Base-by-base conservation (phyloP, 1,140 invertebrate genomes). In the Drosophila insularis region DNA sequence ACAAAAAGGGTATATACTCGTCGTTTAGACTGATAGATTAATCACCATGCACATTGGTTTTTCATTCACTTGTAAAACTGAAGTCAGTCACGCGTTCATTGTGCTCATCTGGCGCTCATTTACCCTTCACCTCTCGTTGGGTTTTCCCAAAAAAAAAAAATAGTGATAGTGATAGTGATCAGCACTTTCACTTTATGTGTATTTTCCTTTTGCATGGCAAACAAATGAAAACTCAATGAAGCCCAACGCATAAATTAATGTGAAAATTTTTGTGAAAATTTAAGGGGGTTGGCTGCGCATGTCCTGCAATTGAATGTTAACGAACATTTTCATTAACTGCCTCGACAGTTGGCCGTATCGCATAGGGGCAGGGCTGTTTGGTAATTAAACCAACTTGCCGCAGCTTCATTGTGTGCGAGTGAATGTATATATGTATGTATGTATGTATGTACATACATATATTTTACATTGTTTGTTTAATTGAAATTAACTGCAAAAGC, bases 161-260 rank as follows among this genome's bases (percentile, higher is more conserved):
- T 4, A 11, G n/a, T 43, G 43, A 50, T 50, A 50, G 43, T 50
- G 43, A 50, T 50, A 50, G 43, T 21, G 43, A 50, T 50, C 43
- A 50, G 7, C 74, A 77, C 73, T 77, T 77, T 77, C 74, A 77
- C 71, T 75, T 37, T 2, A 46, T 46, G 43, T 43, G 32, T 35
- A 11, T 43, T 43, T 46, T 46, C 43, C 43, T 46, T 46, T 46
- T 46, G 14, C 43, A 46, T 46, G 14, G 14, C 43, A 46, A 46
- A 19, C 7, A 4, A 37, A 59, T 43, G 46, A 7, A 76, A 77
- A 77, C 74, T 23, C 81, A 81, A 86, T 85, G 78, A 59, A 27
- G 70, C 81, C 60, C 71, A 71, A 59, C 78, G 84, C 84, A 89
- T 87, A 87, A 87, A 87, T 86, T 82, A 86, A 54, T 8, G 64